Conservation (phyloP, 1,140 invertebrate species). For the Drosophila arizonae region DNA sequence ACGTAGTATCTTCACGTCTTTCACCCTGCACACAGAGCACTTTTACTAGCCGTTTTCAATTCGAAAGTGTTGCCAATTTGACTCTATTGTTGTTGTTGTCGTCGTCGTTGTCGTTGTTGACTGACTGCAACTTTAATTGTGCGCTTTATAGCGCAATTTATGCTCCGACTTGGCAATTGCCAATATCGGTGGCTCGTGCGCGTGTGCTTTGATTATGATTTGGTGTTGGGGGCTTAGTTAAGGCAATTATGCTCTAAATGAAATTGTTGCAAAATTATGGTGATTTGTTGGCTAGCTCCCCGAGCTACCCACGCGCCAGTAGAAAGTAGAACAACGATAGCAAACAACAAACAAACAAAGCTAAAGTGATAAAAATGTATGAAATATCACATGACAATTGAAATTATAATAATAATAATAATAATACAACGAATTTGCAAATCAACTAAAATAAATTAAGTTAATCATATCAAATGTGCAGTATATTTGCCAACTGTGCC, state of each 20-base stretch:
- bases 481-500: slow-evolving; percentile 55
- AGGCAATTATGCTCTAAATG: slow-evolving; percentile 72
- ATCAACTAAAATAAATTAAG: slow-evolving; percentile 74
- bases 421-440: slow-evolving; percentile 54
- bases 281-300: slow-evolving; percentile 54
- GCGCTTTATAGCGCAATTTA: slow-evolving; percentile 80
- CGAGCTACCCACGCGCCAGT: slow-evolving; percentile 61
- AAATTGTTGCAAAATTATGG: slow-evolving; percentile 76
- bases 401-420: slow-evolving; percentile 51
- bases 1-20: slow-evolving; percentile 9
- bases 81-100: slow-evolving; percentile 13
- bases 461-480: slow-evolving; percentile 55
- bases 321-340: slow-evolving; percentile 67
- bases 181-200: slow-evolving; percentile 41
- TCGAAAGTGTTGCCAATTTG: slow-evolving; percentile 79
- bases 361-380: slow-evolving; percentile 38
- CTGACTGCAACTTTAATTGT: slow-evolving; percentile 68
- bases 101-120: slow-evolving; percentile 37
- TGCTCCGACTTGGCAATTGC: slow-evolving; percentile 54
- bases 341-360: slow-evolving; percentile 34
- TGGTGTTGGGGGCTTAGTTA: slow-evolving; percentile 54
- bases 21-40: slow-evolving; percentile 12
- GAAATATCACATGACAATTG: slow-evolving; percentile 72
- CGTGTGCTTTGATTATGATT: slow-evolving; percentile 66
- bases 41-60: slow-evolving; percentile 66